Base-by-base conservation (phyloP, 2,888 invertebrate genomes). In the Fragum whitleyi region DNA sequence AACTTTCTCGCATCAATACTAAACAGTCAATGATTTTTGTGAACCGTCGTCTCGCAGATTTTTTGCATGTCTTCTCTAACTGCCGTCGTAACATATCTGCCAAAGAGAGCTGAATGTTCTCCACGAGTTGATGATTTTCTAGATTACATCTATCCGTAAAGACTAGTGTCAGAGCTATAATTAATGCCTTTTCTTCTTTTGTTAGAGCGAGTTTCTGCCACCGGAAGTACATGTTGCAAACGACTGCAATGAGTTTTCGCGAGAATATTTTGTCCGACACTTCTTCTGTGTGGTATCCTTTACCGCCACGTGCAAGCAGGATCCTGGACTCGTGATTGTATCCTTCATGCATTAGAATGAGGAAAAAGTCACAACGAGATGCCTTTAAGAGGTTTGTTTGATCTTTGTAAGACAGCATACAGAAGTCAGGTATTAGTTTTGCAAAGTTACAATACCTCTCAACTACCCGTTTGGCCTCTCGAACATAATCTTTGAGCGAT, bases 401-500 rank as follows among this genome's bases (percentile, higher is more conserved):
- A 57, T 85, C 85, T 26, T 71, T 73, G 1, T 65, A 51, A 9
- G 85, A 76, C n/a, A 85, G 76, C 21, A 39, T 59, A 14, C 67
- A 23, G 61, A 85, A 85, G 9, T 78, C 82, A 21, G 85, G 85
- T 42, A 85, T 74, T 7, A 73, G 80, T 47, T 83, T 82, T 6
- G 85, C 85, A 29, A 85, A 82, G 29, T 81, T 75, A 67, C 82
- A 82, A 28, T 82, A 85, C 32, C 74, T 62, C 51, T 78, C 79
- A 11, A 80, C 73, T 3, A 78, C 39, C 1, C 62, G 67, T 69
- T 82, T 78, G 2, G 83, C 42, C 23, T 73, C 77, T 23, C 69
- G 69, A 19, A 65, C 55, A 53, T 57, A 81, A 29, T 65, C 28
- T 71, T 81, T 80, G 16, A 85, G 26, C 21, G 53, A 65, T 16